Conservation (phyloP, 2,888 invertebrate genomes). For the Eucera pruinosa region DNA sequence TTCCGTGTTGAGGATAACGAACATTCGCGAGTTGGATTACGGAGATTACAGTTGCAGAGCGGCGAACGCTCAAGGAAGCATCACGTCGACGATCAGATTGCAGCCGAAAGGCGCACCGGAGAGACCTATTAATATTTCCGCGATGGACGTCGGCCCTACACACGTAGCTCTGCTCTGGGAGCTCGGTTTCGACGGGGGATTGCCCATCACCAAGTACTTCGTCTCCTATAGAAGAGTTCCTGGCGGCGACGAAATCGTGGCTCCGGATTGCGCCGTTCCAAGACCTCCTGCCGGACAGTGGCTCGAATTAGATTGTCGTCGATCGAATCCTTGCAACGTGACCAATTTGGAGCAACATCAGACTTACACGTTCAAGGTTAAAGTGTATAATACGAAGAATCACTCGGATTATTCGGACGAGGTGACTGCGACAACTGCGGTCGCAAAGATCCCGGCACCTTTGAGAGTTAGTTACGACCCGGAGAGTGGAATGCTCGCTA, state of each 20-base stretch:
- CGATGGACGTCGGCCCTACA: constrained; percentile 91
- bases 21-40: constrained; percentile 92
- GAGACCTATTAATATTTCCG: constrained; percentile 90
- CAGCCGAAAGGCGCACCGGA: constrained; percentile 96
- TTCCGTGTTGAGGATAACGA: constrained; percentile 90
- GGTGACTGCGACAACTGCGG: constrained; percentile 92
- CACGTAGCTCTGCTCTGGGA: constrained; percentile 94
- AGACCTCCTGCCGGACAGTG: constrained; percentile 88
- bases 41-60: constrained; percentile 96
- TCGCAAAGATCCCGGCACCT: constrained; percentile 92
- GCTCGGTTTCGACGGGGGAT: constrained; percentile 95
- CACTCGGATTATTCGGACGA: constrained; percentile 95
- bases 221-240: constrained; percentile 91
- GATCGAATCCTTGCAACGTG: constrained; percentile 94
- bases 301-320: constrained; percentile 94
- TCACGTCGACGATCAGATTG: constrained; percentile 90
- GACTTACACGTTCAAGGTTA: constrained; percentile 94
- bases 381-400: constrained; percentile 94
- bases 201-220: constrained; percentile 94
- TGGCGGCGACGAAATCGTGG: constrained; percentile 87
- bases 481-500: constrained; percentile 90
- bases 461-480: constrained; percentile 94
- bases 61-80: constrained; percentile 92
- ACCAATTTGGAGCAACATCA: constrained; percentile 94
- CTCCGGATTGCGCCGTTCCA: constrained; percentile 87